Percentiles rank a stretch among this genome's conserved stretches.
These are phyloP conservation scores for Sebastes kiyomatsui DNA, from an alignment of 2,797 vertebrate species.

Conservation along the genomic window DNA sequence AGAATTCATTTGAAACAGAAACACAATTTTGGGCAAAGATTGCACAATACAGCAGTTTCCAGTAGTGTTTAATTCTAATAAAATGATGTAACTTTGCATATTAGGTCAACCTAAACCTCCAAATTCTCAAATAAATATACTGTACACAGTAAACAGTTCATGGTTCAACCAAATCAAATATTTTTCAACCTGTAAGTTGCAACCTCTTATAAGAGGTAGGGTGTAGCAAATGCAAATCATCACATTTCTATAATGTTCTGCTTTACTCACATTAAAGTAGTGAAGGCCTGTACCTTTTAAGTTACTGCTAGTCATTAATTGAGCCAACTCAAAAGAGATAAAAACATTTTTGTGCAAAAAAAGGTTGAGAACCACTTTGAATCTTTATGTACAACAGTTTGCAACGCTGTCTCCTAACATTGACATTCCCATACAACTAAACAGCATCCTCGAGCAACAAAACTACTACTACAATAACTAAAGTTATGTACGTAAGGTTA, in stretches of 20 bases:
- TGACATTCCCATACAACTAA: not conserved
- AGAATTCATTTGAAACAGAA: not conserved
- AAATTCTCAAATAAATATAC: slow-evolving; percentile 40
- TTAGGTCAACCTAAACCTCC: not conserved
- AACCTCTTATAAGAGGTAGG: not conserved
- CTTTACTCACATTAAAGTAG: not conserved
- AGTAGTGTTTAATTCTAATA: slow-evolving; percentile 4
- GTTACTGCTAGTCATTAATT: not conserved
- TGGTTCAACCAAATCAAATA: slow-evolving; percentile 13
- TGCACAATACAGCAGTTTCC: slow-evolving; percentile 22
- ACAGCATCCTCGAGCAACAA: too few relatives aligned
- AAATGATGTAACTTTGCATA: slow-evolving; percentile 22
- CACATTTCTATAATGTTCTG: not conserved
- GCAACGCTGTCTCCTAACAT: not conserved
- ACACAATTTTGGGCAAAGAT: slow-evolving; percentile 44
- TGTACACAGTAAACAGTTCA: slow-evolving; percentile 21
- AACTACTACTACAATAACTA: not conserved
- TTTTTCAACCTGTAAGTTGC: not conserved
- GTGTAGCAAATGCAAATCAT: not conserved
- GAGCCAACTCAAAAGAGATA: not conserved
- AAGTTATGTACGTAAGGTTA: not conserved
- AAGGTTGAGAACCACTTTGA: not conserved
- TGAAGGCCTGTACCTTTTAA: not conserved
- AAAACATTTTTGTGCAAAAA: not conserved
- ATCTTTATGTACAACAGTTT: slow-evolving; percentile 12